Conservation (phyloP, 2,888 invertebrate species). For the Tortricodes alternella region DNA sequence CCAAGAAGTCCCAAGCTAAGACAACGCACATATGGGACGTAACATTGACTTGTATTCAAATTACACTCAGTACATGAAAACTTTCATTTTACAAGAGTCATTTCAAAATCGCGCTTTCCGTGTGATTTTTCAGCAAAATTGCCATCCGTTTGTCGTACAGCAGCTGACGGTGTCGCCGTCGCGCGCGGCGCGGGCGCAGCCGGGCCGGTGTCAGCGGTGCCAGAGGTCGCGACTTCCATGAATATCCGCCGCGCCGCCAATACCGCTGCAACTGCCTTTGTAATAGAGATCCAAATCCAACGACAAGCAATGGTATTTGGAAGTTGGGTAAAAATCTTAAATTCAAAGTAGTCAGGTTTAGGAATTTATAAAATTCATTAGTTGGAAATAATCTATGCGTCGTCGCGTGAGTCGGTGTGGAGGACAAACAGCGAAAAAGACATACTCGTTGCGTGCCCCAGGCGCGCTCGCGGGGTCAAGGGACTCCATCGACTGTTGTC, state of each 20-base stretch:
- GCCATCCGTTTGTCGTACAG: not conserved
- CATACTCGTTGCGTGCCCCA: too few relatives aligned
- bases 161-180: not conserved
- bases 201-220: not conserved
- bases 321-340: conserved; percentile 12
- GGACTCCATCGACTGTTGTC: too few relatives aligned
- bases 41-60: too few relatives aligned
- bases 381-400: conserved; percentile 1
- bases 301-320: not conserved
- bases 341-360: conserved; percentile 14
- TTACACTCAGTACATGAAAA: too few relatives aligned
- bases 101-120: too few relatives aligned
- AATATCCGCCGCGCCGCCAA: not conserved
- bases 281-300: not conserved
- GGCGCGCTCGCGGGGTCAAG: too few relatives aligned
- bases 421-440: too few relatives aligned
- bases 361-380: conserved; percentile 11
- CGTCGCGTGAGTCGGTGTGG: not conserved
- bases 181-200: too few relatives aligned
- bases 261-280: not conserved
- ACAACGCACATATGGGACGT: too few relatives aligned
- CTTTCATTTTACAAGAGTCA: too few relatives aligned
- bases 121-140: not conserved
- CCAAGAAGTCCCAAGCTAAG: too few relatives aligned
- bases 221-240: conserved; percentile 20